A percentile compares a stretch with the other conserved stretches of the same genome.
Conservation (phyloP, 2,113 vertebrate species). For the Pachycephala philippinensis region DNA sequence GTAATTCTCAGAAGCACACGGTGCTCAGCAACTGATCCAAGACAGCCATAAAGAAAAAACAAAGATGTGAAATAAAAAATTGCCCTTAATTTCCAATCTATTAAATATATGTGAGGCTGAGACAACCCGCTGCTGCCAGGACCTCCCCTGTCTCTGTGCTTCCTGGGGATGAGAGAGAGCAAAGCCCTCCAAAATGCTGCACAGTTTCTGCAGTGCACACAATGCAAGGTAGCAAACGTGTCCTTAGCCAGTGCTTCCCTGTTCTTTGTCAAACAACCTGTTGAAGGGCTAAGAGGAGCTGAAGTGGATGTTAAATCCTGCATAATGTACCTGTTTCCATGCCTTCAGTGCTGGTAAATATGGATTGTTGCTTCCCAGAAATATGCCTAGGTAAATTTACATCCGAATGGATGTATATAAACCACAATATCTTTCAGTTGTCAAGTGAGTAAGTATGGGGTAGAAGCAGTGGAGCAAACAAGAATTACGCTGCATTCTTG, state of each 20-base stretch:
- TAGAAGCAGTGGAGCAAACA: background rate
- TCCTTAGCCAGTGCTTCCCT: background rate
- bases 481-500: background rate
- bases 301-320: background rate
- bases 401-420: background rate
- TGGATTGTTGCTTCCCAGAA: background rate
- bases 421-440: background rate
- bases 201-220: rapidly evolving
- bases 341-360: background rate
- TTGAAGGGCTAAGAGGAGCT: background rate
- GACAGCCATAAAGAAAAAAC: background rate
- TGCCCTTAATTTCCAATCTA: background rate
- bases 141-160: background rate
- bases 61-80: background rate
- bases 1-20: background rate
- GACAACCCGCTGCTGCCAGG: background rate
- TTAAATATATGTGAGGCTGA: background rate
- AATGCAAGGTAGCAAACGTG: background rate
- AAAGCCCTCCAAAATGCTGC: background rate
- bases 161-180: background rate
- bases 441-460: background rate
- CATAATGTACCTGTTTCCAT: background rate
- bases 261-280: background rate
- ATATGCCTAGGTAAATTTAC: background rate
- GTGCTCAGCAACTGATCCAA: background rate